These are phyloP conservation scores for Crioceris asparagi DNA, from an alignment of 2,888 invertebrate species.

Conservation along the genomic window DNA sequence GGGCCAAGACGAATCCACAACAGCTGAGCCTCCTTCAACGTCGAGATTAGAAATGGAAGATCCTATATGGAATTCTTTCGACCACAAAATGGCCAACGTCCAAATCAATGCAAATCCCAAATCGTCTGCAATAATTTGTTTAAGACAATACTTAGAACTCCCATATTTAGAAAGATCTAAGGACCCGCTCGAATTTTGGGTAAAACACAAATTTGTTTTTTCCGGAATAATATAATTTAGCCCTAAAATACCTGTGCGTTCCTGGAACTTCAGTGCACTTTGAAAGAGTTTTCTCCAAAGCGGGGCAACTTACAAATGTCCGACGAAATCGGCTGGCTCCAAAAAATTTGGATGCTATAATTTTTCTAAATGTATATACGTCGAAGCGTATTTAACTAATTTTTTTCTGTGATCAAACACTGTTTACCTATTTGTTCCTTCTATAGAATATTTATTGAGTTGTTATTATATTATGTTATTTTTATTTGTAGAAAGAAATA, in stretches of 20 bases:
- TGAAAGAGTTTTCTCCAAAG: slow-evolving; percentile 1
- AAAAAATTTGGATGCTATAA: background rate
- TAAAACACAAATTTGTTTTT: background rate
- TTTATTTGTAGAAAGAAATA: no score
- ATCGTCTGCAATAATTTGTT: slow-evolving; percentile 4
- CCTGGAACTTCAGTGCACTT: slow-evolving; percentile 1
- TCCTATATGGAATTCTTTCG: slow-evolving; percentile 13
- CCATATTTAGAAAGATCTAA: slow-evolving; percentile 6
- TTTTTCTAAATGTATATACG: background rate
- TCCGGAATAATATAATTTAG: background rate
- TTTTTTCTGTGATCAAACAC: no score
- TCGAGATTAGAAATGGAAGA: background rate
- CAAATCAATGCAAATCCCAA: slow-evolving; percentile 7
- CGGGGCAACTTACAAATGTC: background rate
- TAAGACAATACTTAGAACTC: slow-evolving; percentile 13
- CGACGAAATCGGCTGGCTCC: background rate
- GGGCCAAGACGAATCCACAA: background rate
- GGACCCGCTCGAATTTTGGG: slow-evolving; percentile 11
- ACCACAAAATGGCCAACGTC: slow-evolving; percentile 9
- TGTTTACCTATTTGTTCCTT: no score
- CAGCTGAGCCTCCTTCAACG: background rate
- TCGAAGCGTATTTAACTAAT: no score
- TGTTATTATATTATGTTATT: no score
- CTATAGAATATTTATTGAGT: no score
- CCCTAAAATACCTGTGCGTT: background rate